Base-by-base conservation (phyloP, 2,888 invertebrate genomes). In the Pteria penguin region DNA sequence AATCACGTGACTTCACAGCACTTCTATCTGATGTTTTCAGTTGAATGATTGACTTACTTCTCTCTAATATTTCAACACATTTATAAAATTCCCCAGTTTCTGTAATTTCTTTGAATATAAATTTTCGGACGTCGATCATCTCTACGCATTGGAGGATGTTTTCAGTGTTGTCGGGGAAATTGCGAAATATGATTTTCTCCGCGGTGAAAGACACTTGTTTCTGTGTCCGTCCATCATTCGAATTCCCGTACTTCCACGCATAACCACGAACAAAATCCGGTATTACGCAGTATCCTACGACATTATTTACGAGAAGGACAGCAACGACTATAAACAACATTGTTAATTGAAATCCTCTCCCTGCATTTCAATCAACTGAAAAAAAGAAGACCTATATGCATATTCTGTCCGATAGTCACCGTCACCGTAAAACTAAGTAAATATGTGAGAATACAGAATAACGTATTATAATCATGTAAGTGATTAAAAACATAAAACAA, bases 31-130 rank as follows among this genome's bases (percentile, higher is more conserved):
- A 88, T 72, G 79, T 77, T 69, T 78, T 73, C 29, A 87, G 54
- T 68, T 88, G 87, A 4, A 87, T 36, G 18, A 84, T 66, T 2
- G 84, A 82, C 62, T 74, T 54, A 33, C 82, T 80, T 67, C 82
- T 72, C 27, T 72, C 62, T 2, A 82, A 58, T 33, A 84, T 75
- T 68, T 74, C 71, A 14, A 84, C 69, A 65, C 84, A 84, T 8
- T 66, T 57, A 66, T 61, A 73, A 24, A 22, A 36, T 60, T 36
- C 61, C 26, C 24, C 5, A n/a, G n/a, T 8, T 36, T 18, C 45
- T 4, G 26, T 29, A 29, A 22, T 61, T n/a, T 60, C 22, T 31
- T 27, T 36, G 14, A 62, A 70, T 18, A 70, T 29, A 24, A 55
- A 68, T 22, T 55, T 57, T 52, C 57, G 14, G 2, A 57, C 55